Evolutionary conservation across 1,140 invertebrate genomes (phyloP).

Genomic region (Penaeus indicus): DNA sequence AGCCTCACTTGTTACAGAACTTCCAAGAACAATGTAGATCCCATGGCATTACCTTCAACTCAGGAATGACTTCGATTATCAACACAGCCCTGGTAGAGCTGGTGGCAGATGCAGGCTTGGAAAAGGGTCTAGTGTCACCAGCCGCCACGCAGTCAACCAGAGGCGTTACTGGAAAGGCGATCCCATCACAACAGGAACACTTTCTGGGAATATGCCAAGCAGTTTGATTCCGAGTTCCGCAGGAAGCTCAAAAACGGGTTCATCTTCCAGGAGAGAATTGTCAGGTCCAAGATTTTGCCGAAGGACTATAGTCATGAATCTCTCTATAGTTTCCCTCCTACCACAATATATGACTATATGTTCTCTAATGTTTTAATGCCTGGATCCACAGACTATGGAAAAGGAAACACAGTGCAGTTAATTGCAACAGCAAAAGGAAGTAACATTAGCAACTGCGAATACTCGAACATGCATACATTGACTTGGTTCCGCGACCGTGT

Average conservation of each 20-base stretch:
- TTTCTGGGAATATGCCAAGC: slow-evolving; percentile 33
- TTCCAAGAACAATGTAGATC: not conserved
- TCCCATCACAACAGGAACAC: not conserved
- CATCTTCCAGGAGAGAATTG: not conserved
- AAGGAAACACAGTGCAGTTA: too few relatives aligned
- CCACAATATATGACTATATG: too few relatives aligned
- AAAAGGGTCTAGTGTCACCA: not conserved
- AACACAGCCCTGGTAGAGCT: slow-evolving; percentile 39
- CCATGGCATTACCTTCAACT: slow-evolving; percentile 7
- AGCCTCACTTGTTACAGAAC: not conserved
- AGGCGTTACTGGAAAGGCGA: slow-evolving; percentile 19
- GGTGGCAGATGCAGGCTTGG: slow-evolving; percentile 20
- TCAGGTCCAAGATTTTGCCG: not conserved
- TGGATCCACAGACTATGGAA: too few relatives aligned
- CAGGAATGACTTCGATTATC: not conserved
- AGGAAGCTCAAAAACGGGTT: not conserved
- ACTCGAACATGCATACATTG: too few relatives aligned
- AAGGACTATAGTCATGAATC: not conserved
- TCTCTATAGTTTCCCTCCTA: too few relatives aligned
- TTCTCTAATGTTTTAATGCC: too few relatives aligned
- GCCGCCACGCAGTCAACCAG: not conserved
- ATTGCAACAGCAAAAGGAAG: too few relatives aligned
- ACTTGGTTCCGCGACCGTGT: too few relatives aligned
- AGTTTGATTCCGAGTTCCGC: not conserved
- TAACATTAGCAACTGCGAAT: too few relatives aligned